phyloP scores from a whole-genome alignment of 1,140 invertebrate genomes.

The Stegodyphus dumicola region DNA sequence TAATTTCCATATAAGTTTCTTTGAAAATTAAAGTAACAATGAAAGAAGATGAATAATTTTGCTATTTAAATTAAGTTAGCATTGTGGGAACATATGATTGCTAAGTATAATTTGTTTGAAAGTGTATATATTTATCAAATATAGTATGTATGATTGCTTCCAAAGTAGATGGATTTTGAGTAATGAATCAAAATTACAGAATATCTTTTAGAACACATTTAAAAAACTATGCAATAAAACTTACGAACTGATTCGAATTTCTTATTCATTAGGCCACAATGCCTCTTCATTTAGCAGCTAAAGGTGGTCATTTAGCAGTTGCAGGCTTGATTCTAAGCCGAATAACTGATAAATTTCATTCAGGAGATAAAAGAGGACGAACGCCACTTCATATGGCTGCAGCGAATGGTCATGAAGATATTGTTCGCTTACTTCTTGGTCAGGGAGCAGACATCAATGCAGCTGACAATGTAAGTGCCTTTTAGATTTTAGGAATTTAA shows the following conservation, averaged over 20 bases:
- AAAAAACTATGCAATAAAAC: no score
- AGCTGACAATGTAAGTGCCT: conserved; percentile 81
- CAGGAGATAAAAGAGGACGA: conserved; percentile 91
- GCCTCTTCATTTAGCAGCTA: conserved; percentile 94
- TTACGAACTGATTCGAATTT: conserved; percentile 63
- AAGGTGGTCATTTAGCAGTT: conserved; percentile 94
- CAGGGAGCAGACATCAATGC: conserved; percentile 99
- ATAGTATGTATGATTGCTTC: no score
- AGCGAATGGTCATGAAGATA: conserved; percentile 94
- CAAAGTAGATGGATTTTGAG: no score
- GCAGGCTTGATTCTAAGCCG: conserved; percentile 92
- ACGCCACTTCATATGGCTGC: conserved; percentile 96
- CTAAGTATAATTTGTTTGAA: no score
- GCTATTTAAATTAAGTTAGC: not conserved
- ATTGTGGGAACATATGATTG: not conserved
- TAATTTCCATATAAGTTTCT: conserved; percentile 2
- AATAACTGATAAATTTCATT: conserved; percentile 91
- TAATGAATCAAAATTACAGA: no score
- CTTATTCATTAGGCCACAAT: conserved; percentile 52
- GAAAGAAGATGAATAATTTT: not conserved
- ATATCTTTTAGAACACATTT: no score
- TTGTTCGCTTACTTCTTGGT: conserved; percentile 95
- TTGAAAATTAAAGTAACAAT: not conserved
- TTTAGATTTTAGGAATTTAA: no score
- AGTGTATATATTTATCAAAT: no score